Evolutionary conservation across 1,140 invertebrate genomes (phyloP).

Genomic region (Psilanteris sp.): DNA sequence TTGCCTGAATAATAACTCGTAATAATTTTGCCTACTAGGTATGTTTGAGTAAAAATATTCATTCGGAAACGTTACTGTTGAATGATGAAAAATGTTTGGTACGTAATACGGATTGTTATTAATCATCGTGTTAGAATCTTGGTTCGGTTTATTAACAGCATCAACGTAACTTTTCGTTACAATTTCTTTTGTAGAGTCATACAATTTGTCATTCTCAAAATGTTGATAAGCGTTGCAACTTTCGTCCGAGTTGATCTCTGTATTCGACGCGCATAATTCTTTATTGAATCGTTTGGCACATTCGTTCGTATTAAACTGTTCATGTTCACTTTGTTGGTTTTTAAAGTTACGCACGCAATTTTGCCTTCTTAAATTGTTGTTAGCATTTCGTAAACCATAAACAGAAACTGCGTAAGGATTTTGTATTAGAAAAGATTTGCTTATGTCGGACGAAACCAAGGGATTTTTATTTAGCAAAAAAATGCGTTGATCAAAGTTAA

Average conservation of each 20-base stretch:
- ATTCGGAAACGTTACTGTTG: background rate
- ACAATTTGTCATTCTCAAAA: conserved; percentile 1
- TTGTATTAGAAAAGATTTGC: too few relatives aligned
- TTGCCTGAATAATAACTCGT: conserved; percentile 1
- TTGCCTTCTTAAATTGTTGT: too few relatives aligned
- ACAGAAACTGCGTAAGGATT: conserved; percentile 21
- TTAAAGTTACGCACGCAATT: too few relatives aligned
- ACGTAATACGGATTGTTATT: too few relatives aligned
- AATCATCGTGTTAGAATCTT: background rate
- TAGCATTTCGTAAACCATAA: conserved; percentile 20
- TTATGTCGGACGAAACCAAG: background rate
- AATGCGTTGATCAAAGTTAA: conserved; percentile 52
- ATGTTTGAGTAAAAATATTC: background rate
- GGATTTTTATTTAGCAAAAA: conserved; percentile 27
- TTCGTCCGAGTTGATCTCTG: conserved; percentile 3
- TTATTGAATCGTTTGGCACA: conserved; percentile 59
- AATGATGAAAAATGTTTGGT: background rate
- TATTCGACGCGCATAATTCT: conserved; percentile 40
- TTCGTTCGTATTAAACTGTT: conserved; percentile 45
- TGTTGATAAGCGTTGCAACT: conserved; percentile 9
- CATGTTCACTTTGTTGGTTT: conserved; percentile 12
- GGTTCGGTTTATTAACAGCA: background rate
- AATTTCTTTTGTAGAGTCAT: conserved; percentile 1
- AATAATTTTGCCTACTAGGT: background rate
- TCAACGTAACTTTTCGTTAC: background rate